Evolutionary conservation across 2,113 vertebrate genomes (phyloP).

Genomic region (Ophiodon elongatus): DNA sequence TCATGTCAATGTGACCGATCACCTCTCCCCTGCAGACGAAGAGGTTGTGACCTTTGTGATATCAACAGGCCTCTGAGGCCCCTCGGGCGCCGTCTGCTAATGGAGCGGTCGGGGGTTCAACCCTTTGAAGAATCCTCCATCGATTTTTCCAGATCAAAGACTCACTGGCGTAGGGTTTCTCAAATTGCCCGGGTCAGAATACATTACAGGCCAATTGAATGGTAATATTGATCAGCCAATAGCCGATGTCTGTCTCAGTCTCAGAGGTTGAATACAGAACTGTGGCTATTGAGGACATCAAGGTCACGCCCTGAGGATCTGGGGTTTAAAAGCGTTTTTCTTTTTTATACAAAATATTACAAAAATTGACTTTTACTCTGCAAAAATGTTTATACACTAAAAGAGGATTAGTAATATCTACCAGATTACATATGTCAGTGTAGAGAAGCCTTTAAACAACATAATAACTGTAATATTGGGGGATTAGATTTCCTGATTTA

Average conservation of each 20-base stretch:
- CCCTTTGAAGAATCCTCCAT: constrained; percentile 35
- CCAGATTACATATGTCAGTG: not conserved
- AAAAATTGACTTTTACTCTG: not conserved
- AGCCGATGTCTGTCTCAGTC: constrained; percentile 4
- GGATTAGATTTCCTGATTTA: not conserved
- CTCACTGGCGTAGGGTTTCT: constrained; percentile 55
- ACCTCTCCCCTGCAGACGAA: constrained; percentile 14
- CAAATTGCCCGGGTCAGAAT: constrained; percentile 59
- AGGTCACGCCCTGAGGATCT: not conserved
- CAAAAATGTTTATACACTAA: too few relatives aligned
- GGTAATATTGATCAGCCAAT: constrained; percentile 59
- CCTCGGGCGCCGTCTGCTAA: constrained; percentile 36
- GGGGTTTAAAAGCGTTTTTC: not conserved
- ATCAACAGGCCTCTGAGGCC: constrained; percentile 29
- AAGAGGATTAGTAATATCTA: not conserved
- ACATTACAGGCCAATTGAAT: constrained; percentile 51
- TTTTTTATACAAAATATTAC: not conserved
- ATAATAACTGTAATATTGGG: not conserved
- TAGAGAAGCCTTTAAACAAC: not conserved
- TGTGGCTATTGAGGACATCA: not conserved
- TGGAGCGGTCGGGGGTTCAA: not conserved
- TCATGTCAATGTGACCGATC: constrained; percentile 35
- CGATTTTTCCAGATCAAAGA: constrained; percentile 49
- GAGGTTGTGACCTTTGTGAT: constrained; percentile 49
- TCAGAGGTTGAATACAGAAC: not conserved